A percentile compares a stretch with the other conserved stretches of the same genome.
These are phyloP conservation scores for Cyanoramphus novaezelandiae DNA, from an alignment of 2,113 vertebrate species.

Conservation along the genomic window DNA sequence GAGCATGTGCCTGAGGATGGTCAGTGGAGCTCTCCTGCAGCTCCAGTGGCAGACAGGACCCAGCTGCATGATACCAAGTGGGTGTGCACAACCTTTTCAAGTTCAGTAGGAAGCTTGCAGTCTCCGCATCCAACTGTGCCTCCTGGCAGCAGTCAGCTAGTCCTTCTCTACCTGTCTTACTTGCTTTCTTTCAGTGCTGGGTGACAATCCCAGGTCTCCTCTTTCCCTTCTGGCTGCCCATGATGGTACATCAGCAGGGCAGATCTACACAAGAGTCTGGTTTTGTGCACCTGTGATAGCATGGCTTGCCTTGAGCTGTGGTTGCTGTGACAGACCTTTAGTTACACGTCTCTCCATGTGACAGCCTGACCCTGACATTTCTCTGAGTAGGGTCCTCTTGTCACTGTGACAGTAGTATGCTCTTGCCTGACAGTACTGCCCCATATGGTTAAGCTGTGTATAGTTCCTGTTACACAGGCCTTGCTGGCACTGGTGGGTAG, in stretches of 20 bases:
- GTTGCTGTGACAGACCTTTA: not conserved
- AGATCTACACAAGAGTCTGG: not conserved
- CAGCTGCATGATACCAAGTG: accelerated
- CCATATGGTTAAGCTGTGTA: not conserved
- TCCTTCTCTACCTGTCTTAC: not conserved
- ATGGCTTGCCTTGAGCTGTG: not conserved
- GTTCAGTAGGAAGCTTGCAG: not conserved
- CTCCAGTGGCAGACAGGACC: not conserved
- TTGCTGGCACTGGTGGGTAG: not conserved
- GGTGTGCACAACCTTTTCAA: not conserved
- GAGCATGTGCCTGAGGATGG: not conserved
- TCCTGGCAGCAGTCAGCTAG: not conserved
- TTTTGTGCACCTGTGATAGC: not conserved
- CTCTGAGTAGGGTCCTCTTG: not conserved
- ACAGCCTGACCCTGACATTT: not conserved
- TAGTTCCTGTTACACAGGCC: not conserved
- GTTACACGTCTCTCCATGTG: not conserved
- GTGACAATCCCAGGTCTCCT: not conserved
- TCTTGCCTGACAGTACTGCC: not conserved
- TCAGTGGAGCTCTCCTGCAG: not conserved
- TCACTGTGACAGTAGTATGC: not conserved
- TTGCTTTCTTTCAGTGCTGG: not conserved
- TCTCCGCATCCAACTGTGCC: not conserved
- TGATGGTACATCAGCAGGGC: not conserved
- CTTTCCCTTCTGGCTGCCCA: not conserved